These are phyloP conservation scores for Eilema sororculum DNA, from an alignment of 2,888 invertebrate genomes.

Conservation along the genomic window DNA sequence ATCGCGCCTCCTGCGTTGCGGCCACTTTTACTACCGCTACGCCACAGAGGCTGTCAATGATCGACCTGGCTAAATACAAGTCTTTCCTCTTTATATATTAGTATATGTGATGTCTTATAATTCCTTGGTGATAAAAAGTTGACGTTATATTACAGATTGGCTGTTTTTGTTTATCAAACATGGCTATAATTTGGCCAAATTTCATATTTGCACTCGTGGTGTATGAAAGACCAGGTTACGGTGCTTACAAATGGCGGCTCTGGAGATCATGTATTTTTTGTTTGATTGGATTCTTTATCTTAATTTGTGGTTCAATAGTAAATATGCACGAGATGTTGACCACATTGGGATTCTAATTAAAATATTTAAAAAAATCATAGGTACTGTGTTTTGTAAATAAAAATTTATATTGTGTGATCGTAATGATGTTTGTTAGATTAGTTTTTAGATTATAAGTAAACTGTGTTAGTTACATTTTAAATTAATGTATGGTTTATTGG, in stretches of 20 bases:
- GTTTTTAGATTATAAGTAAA: background rate
- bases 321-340: slow-evolving; percentile 40
- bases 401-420: no score
- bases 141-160: slow-evolving; percentile 61
- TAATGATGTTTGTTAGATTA: background rate
- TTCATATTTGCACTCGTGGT: slow-evolving; percentile 57
- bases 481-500: background rate
- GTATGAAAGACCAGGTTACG: slow-evolving; percentile 64
- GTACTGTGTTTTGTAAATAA: no score
- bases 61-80: no score
- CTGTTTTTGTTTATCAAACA: slow-evolving; percentile 65
- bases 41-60: no score
- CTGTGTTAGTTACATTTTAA: background rate
- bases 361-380: no score
- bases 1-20: no score
- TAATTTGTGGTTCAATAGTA: slow-evolving; percentile 59
- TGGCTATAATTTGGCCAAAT: slow-evolving; percentile 70
- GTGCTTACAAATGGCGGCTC: slow-evolving; percentile 58
- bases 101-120: no score
- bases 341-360: no score
- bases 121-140: background rate
- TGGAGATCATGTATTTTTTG: slow-evolving; percentile 50
- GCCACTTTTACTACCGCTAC: no score
- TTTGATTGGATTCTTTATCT: slow-evolving; percentile 48
- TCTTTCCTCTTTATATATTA: no score